Conservation (phyloP, 1,140 invertebrate genomes). For the Proctacanthus coquilletti region DNA sequence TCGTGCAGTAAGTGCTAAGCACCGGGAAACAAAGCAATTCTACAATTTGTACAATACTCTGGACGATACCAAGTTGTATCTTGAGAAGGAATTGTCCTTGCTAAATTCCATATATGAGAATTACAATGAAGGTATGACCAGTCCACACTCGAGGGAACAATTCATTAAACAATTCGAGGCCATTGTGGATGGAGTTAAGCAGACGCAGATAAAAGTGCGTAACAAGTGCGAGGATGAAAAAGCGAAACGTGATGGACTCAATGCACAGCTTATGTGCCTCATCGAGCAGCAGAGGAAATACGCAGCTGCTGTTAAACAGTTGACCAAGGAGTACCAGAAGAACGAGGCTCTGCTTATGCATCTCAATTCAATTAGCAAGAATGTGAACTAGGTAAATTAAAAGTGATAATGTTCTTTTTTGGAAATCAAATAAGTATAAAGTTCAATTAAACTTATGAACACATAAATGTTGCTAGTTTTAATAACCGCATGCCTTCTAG, state of each 20-base stretch:
- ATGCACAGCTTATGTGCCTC: conserved; percentile 50
- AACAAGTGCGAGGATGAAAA: conserved; percentile 51
- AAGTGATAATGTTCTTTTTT: no score
- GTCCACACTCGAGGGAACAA: conserved; percentile 55
- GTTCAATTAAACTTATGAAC: no score
- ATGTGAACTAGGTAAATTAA: no score
- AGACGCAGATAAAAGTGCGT: conserved; percentile 61
- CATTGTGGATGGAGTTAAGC: conserved; percentile 71
- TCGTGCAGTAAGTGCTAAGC: conserved; percentile 72
- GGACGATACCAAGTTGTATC: conserved; percentile 83
- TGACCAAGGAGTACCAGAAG: conserved; percentile 54
- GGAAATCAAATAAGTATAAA: no score
- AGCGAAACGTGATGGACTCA: conserved; percentile 50
- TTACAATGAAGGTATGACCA: conserved; percentile 66
- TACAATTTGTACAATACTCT: conserved; percentile 92
- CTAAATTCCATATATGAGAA: conserved; percentile 90
- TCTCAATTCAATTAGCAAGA: conserved; percentile 27
- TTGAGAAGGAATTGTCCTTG: conserved; percentile 79
- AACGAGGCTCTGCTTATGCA: conserved; percentile 38
- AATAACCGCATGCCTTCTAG: no score
- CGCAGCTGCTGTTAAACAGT: conserved; percentile 66
- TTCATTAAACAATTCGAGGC: conserved; percentile 77
- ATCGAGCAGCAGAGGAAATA: conserved; percentile 73
- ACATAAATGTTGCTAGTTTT: no score
- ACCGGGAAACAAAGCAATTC: conserved; percentile 94